A percentile compares a stretch with the other conserved stretches of the same genome.
These are phyloP conservation scores for Nezara viridula DNA, from an alignment of 2,888 invertebrate genomes.

Conservation along the genomic window DNA sequence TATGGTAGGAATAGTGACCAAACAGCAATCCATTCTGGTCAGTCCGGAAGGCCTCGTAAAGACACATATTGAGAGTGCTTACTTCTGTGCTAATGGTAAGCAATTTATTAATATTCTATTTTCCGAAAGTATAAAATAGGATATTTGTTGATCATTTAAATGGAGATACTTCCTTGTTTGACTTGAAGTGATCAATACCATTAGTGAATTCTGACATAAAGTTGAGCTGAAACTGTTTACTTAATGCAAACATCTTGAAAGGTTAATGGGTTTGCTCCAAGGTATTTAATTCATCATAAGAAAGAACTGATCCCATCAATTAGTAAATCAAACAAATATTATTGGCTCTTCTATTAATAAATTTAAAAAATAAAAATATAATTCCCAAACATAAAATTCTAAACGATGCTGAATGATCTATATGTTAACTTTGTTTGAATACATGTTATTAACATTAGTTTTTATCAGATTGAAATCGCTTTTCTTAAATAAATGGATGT, in stretches of 20 bases:
- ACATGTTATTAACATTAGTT: neutral
- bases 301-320: neutral
- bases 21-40: constrained; percentile 75
- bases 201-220: neutral
- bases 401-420: neutral
- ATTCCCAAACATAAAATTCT: too few species aligned
- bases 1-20: constrained; percentile 75
- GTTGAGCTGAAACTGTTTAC: neutral
- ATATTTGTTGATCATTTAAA: neutral
- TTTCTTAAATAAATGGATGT: neutral
- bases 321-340: neutral
- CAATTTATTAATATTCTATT: constrained; percentile 3
- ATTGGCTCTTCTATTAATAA: neutral
- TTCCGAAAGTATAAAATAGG: neutral
- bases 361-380: too few species aligned
- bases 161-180: neutral
- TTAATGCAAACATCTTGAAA: neutral
- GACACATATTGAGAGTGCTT: constrained; percentile 79
- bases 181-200: neutral
- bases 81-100: constrained; percentile 79
- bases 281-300: neutral
- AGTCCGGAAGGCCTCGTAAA: constrained; percentile 76
- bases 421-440: neutral
- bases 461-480: neutral
- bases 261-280: neutral